These are phyloP conservation scores for Theonella swinhoei DNA, from an alignment of 37 sponge, comb jelly and placozoan genomes.

Conservation along the genomic window DNA sequence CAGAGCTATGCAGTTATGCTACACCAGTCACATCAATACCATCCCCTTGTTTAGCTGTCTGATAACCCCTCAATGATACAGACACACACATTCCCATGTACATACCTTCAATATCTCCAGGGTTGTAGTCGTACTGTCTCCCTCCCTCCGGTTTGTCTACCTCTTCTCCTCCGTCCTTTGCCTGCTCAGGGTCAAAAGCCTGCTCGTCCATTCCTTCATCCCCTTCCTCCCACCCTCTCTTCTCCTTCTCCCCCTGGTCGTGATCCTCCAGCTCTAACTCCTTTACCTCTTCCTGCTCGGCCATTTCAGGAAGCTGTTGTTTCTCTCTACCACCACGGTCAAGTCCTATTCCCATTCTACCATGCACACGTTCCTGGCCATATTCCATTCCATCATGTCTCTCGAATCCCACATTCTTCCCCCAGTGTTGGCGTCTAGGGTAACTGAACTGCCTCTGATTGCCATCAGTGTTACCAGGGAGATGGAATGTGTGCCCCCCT, in stretches of 20 bases:
- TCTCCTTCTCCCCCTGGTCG: not conserved
- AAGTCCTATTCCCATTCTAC: not conserved
- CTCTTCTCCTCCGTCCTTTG: not conserved
- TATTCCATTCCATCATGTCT: not conserved
- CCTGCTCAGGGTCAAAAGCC: not conserved
- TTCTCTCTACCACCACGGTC: not conserved
- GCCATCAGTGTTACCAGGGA: not conserved
- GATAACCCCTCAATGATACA: not conserved
- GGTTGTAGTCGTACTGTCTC: not conserved
- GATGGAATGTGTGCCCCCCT: not conserved
- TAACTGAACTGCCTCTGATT: not conserved
- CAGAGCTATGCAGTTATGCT: not conserved
- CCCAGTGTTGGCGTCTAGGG: too few species aligned
- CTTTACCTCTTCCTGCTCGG: conserved; percentile 4
- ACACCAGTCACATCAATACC: not conserved
- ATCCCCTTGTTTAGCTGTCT: not conserved
- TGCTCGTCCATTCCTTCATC: not conserved
- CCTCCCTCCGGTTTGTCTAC: too few species aligned
- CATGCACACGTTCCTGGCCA: not conserved
- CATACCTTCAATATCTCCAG: not conserved
- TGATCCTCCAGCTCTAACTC: not conserved
- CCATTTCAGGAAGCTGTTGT: not conserved
- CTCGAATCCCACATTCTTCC: not conserved
- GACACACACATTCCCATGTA: not conserved
- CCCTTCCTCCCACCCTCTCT: not conserved